Evolutionary conservation across 2,797 vertebrate species (phyloP), one percentile per base, ranked within the genome.

Genomic region (Florisuga fusca): DNA sequence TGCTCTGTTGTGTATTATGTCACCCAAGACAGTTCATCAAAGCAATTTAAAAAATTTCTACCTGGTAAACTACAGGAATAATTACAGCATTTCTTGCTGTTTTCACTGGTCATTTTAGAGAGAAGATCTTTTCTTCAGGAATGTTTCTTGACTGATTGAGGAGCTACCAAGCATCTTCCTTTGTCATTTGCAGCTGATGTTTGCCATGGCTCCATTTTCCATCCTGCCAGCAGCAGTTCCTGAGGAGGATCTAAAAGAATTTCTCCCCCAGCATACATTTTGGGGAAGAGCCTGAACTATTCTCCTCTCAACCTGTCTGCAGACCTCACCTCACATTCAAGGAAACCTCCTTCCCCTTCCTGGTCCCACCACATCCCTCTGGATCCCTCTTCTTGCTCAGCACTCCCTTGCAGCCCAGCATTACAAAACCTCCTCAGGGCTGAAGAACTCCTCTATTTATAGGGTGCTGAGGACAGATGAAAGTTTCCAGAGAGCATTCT

Each of bases 371-470:
- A 50, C 4, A 2, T 5, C 3, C 4, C 27, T 43, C 69, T 3
- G 2, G 29, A 67, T 19, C 13, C 45, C 74, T 50, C 43, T 27
- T 50, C 21, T 45, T 2, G 6, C n/a, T 76, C 26, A 0, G 72
- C n/a, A 15, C 53, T 71, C 46, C 72, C 50, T 68, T n/a, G n/a
- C 67, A 43, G 43, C 61, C 45, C 6, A 0, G 67, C 61, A 50
- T 46, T 92, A 84, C 91, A 87, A 87, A 96, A 77, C 64, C 84
- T 95, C 91, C 81, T 77, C 31, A 2, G 93, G 45, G 82, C 89
- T 92, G 89, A 92, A 96, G 93, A 83, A 89, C 93, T 96, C 84
- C 94, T 92, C 95, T 95, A 96, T 96, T 94, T 95, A 95, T 91
- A 96, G 94, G 89, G 84, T 3, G 1, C 61, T 59, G 84, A 85